phyloP scores from a whole-genome alignment of 2,113 vertebrate genomes.

The Pristiophorus japonicus region DNA sequence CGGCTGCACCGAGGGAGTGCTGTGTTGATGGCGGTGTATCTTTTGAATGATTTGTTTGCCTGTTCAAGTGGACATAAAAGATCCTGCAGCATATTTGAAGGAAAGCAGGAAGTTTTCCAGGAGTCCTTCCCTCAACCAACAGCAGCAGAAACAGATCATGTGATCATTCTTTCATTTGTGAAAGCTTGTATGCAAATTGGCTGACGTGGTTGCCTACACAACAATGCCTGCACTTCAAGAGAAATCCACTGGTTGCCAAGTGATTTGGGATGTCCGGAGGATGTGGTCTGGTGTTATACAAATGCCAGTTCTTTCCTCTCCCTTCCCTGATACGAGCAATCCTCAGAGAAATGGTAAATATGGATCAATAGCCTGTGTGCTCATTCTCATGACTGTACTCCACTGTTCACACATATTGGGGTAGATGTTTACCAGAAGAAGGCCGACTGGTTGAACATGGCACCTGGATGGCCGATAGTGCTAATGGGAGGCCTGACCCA shows the following conservation, averaged over 20 bases:
- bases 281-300: too few relatives aligned
- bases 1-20: too few relatives aligned
- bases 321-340: not conserved
- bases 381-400: not conserved
- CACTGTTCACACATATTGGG: not conserved
- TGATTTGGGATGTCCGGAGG: not conserved
- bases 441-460: not conserved
- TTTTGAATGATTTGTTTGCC: too few relatives aligned
- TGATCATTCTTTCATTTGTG: not conserved
- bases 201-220: not conserved
- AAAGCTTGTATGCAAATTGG: not conserved
- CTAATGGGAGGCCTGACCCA: not conserved
- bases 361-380: not conserved
- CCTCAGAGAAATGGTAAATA: not conserved
- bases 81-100: too few relatives aligned
- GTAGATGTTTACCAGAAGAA: not conserved
- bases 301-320: not conserved
- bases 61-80: too few relatives aligned
- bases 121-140: not conserved
- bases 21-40: too few relatives aligned
- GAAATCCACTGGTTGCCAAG: not conserved
- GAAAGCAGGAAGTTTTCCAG: too few relatives aligned
- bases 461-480: not conserved
- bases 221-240: not conserved
- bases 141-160: not conserved